Base-by-base conservation (phyloP, 2,797 vertebrate genomes). In the Coracias cyanogaster region DNA sequence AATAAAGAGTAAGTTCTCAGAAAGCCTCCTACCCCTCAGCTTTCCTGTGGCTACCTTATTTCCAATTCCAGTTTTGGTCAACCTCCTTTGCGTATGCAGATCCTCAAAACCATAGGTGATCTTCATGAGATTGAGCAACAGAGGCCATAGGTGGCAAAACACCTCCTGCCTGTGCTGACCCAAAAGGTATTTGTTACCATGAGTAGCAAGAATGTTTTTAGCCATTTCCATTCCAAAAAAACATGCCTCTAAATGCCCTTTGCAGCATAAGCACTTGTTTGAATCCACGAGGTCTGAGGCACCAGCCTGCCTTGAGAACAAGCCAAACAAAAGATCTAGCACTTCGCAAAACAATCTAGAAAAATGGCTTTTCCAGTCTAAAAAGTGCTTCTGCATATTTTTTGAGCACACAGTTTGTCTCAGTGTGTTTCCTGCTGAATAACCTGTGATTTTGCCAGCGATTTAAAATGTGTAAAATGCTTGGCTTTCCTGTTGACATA, bases 401-500 rank as follows among this genome's bases (percentile, higher is more conserved):
- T 72, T 81, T 94, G 35, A 85, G 62, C 71, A 46, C 45, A 46
- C 19, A 21, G 45, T 43, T 91, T 82, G 70, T 85, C 51, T 94
- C 55, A 33, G 7, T 61, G 10, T 86, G 69, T 90, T 95, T 93
- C 88, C 83, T 86, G 33, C 74, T 58, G 83, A 94, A 95, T 61
- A 94, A 95, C 61, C 86, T 71, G 64, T 71, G 78, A 87, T 93
- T 93, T 82, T 49, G 78, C 67, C 90, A 96, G 74, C 33, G 86
- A 61, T 48, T 86, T 89, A 89, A 91, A 94, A 93, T 58, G 86
- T 94, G 81, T 89, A 92, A 96, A 95, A 95, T 3, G 12, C 48
- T 93, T 80, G 70, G 86, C 86, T 96, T 90, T 96, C 58, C 86
- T 95, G 74, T 80, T 94, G 83, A 85, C 90, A 92, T 96, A 95